A percentile compares a stretch with the other conserved stretches of the same genome.
Conservation (phyloP, 2,797 vertebrate genomes). For the Micrastur ruficollis region DNA sequence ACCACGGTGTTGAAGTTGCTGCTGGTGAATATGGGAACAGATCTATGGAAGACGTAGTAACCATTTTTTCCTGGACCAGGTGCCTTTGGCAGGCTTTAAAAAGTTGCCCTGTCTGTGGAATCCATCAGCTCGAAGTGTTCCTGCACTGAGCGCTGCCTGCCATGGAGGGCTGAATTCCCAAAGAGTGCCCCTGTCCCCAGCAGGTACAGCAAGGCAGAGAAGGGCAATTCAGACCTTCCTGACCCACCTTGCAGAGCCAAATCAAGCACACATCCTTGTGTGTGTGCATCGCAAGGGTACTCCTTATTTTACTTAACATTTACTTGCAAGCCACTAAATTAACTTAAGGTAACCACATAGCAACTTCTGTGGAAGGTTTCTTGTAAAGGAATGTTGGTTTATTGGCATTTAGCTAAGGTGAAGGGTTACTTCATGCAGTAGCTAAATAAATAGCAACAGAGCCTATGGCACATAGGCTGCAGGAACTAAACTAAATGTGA, state of each 20-base stretch:
- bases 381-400: neutral
- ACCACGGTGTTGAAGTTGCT: neutral
- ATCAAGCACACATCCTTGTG: neutral
- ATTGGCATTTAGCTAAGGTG: neutral
- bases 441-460: neutral
- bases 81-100: neutral
- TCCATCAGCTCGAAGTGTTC: neutral
- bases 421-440: neutral
- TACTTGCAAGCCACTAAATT: neutral
- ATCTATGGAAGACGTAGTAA: neutral
- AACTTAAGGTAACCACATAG: neutral
- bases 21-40: neutral
- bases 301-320: neutral
- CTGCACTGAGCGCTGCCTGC: neutral
- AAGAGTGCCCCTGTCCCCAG: neutral
- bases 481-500: neutral
- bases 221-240: neutral
- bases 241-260: neutral
- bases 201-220: neutral
- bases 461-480: neutral
- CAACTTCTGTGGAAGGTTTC: neutral
- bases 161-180: neutral
- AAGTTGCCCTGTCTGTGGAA: neutral
- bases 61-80: neutral
- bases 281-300: neutral